A percentile compares a stretch with the other conserved stretches of the same genome.
Evolutionary conservation across 2,797 vertebrate genomes (phyloP).

Genomic region (Pangasius larnaudii): DNA sequence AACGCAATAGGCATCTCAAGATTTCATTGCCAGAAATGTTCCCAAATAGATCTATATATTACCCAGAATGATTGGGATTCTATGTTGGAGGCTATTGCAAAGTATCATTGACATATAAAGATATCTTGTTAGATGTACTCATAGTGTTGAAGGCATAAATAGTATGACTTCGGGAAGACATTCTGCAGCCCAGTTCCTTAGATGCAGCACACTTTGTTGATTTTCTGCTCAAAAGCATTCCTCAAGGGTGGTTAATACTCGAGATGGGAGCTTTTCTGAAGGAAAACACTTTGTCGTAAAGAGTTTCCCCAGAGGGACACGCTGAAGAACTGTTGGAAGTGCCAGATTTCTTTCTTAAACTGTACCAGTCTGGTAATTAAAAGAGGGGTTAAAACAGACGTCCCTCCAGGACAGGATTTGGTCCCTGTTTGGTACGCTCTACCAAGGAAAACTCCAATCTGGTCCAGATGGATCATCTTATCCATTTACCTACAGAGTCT

Average conservation of each 20-base stretch:
- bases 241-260: neutral
- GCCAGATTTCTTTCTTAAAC: neutral
- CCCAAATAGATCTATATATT: neutral
- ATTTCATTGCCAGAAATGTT: too few species aligned
- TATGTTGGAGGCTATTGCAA: neutral
- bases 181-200: neutral
- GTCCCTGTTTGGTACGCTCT: neutral
- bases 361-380: slow-evolving; percentile 3
- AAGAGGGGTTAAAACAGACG: neutral
- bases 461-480: neutral
- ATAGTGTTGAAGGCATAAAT: neutral
- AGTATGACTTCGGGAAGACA: neutral
- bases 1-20: neutral
- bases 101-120: neutral
- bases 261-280: neutral
- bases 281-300: neutral
- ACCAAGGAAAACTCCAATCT: neutral
- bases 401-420: slow-evolving; percentile 10
- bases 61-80: neutral
- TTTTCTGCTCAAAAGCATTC: neutral
- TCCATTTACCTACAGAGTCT: neutral
- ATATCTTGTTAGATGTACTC: neutral
- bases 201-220: neutral
- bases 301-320: neutral
- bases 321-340: neutral